Evolutionary conservation across 2,113 vertebrate genomes (phyloP).

Genomic region (Aegithalos caudatus): DNA sequence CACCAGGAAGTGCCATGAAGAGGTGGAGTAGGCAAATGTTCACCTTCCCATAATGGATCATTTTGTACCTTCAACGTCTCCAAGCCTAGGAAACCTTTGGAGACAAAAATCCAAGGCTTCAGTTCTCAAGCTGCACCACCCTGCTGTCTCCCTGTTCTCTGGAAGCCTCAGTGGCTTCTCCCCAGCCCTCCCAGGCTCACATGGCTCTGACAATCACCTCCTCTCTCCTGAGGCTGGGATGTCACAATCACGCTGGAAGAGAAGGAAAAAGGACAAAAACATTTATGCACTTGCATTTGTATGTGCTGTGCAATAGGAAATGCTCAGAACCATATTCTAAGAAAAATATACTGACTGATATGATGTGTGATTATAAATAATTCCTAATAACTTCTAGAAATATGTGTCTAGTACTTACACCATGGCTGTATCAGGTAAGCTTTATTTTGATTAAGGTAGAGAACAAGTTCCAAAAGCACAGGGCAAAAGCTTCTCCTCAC

Average conservation of each 20-base stretch:
- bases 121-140: neutral
- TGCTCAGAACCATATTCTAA: neutral
- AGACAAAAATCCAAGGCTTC: neutral
- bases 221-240: neutral
- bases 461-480: neutral
- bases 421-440: neutral
- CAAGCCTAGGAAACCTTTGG: neutral
- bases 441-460: slow-evolving; percentile 3
- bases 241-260: neutral
- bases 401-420: rapidly evolving
- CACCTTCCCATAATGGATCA: neutral
- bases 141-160: neutral
- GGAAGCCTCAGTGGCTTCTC: neutral
- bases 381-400: neutral
- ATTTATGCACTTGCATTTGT: neutral
- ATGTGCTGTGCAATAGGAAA: neutral
- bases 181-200: neutral
- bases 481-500: neutral
- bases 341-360: neutral
- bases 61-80: neutral
- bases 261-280: neutral
- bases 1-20: neutral
- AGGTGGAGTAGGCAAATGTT: neutral
- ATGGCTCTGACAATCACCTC: neutral
- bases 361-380: neutral